Conservation (phyloP, 1,140 invertebrate species). For the Cyrtorhinus lividipennis region DNA sequence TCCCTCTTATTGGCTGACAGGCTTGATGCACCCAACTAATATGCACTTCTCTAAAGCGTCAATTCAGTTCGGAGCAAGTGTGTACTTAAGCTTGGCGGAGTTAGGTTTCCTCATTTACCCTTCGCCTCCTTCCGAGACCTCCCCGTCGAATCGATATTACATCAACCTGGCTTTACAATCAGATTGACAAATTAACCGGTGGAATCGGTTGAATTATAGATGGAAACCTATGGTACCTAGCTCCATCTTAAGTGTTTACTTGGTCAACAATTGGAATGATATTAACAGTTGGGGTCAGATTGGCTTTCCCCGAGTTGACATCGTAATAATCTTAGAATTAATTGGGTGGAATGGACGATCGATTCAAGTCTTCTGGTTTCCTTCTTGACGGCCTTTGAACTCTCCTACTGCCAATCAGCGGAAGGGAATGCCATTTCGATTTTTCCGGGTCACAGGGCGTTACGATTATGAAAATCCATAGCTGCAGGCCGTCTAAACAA, state of each 20-base stretch:
- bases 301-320: background rate
- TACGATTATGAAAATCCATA: too few species aligned
- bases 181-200: slow-evolving; percentile 1
- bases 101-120: background rate
- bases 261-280: background rate
- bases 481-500: too few species aligned
- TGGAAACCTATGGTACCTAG: background rate
- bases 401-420: too few species aligned
- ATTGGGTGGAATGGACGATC: slow-evolving; percentile 1
- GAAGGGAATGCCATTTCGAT: too few species aligned
- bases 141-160: background rate
- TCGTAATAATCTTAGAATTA: slow-evolving; percentile 6
- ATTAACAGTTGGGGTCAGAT: background rate
- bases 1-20: background rate
- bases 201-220: slow-evolving; percentile 3
- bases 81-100: background rate
- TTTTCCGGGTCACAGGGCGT: too few species aligned
- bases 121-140: background rate
- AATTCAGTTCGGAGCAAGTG: background rate
- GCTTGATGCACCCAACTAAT: slow-evolving; percentile 1
- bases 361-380: slow-evolving; percentile 3
- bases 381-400: too few species aligned
- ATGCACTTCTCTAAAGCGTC: slow-evolving; percentile 1
- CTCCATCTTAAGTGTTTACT: slow-evolving; percentile 7
- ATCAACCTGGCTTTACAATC: slow-evolving; percentile 1